These are phyloP conservation scores for Sarcophaga subvicina DNA, from an alignment of 2,888 invertebrate genomes.

Conservation along the genomic window DNA sequence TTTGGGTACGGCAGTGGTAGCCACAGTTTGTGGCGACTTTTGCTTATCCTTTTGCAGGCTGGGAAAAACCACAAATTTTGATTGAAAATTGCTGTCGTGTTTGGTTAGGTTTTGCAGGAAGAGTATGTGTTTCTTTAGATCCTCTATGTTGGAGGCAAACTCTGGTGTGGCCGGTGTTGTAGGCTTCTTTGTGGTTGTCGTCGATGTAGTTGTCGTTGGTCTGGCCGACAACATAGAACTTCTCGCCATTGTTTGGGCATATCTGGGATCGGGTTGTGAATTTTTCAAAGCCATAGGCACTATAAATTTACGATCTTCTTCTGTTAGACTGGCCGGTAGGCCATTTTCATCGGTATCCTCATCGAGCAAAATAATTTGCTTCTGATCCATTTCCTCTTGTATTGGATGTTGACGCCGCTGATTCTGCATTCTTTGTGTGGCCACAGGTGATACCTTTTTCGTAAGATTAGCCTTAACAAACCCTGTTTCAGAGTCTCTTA, in stretches of 20 bases:
- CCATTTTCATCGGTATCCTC: constrained; percentile 81
- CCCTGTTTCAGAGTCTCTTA: constrained; percentile 80
- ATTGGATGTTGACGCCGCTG: constrained; percentile 78
- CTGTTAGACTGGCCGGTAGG: constrained; percentile 79
- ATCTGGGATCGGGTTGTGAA: constrained; percentile 77
- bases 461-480: constrained; percentile 80
- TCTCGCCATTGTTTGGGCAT: constrained; percentile 69
- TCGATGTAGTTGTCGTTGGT: constrained; percentile 71
- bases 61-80: constrained; percentile 81
- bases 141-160: constrained; percentile 80
- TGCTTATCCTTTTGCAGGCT: constrained; percentile 79
- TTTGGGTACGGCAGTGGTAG: constrained; percentile 73
- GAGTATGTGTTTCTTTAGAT: constrained; percentile 81
- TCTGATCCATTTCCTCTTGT: constrained; percentile 81
- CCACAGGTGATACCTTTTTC: constrained; percentile 75
- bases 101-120: constrained; percentile 81
- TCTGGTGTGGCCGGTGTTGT: constrained; percentile 73
- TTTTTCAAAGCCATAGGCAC: constrained; percentile 82
- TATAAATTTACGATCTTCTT: constrained; percentile 81
- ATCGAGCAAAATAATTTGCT: constrained; percentile 80
- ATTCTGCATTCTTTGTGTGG: constrained; percentile 71
- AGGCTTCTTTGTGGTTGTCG: constrained; percentile 73
- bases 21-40: constrained; percentile 63
- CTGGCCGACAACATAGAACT: constrained; percentile 67
- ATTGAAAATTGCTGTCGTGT: constrained; percentile 80